Conservation (phyloP, 2,888 invertebrate genomes). For the Theretra japonica region DNA sequence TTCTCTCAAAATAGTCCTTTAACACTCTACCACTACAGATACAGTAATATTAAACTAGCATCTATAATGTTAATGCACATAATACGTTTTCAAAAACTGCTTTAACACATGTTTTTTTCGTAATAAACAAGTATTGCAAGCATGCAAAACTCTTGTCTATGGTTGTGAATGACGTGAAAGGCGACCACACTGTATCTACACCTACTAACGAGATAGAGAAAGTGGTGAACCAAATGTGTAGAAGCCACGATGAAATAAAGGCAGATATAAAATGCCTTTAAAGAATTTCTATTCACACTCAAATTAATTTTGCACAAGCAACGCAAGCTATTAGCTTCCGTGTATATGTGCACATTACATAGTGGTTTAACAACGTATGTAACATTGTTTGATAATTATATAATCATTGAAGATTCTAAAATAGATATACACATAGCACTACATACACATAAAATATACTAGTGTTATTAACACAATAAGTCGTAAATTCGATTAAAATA, state of each 20-base stretch:
- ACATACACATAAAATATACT: slow-evolving; percentile 23
- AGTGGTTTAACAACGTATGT: not conserved
- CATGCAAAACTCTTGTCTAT: not conserved
- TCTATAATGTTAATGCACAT: slow-evolving; percentile 33
- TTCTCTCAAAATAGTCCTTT: slow-evolving; percentile 46
- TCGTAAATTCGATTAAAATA: slow-evolving; percentile 32
- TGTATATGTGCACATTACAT: not conserved
- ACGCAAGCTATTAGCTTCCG: not conserved
- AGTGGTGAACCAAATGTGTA: slow-evolving; percentile 1
- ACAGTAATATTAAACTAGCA: slow-evolving; percentile 43
- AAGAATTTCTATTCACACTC: not conserved
- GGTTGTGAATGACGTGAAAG: not conserved
- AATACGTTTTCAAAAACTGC: slow-evolving; percentile 13
- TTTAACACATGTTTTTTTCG: not conserved
- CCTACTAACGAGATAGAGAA: slow-evolving; percentile 7
- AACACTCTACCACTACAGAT: slow-evolving; percentile 45
- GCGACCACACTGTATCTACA: too few relatives aligned
- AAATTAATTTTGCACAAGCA: not conserved
- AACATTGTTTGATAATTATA: not conserved
- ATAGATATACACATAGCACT: not conserved
- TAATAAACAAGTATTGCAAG: not conserved
- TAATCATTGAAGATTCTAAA: not conserved
- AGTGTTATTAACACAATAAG: slow-evolving; percentile 24
- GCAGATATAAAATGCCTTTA: slow-evolving; percentile 11
- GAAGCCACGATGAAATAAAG: not conserved